Evolutionary conservation across 2,888 invertebrate species (phyloP).

Genomic region (Auanema sp.): DNA sequence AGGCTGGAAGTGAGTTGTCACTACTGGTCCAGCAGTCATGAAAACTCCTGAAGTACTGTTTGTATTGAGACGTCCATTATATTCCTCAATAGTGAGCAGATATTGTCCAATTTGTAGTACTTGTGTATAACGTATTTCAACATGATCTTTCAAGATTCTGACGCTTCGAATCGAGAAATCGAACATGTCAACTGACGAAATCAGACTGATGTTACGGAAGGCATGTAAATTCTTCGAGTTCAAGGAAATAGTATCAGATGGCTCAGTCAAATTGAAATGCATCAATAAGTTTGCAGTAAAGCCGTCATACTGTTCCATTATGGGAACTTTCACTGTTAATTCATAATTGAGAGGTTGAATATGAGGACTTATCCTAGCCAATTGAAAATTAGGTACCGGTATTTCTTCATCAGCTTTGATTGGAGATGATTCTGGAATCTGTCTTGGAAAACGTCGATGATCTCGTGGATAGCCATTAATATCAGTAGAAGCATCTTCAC

Average conservation of each 20-base stretch:
- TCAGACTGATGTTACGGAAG: slow-evolving; percentile 42
- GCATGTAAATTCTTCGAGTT: slow-evolving; percentile 32
- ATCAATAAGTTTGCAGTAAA: slow-evolving; percentile 39
- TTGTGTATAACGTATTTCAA: slow-evolving; percentile 31
- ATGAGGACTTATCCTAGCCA: neutral
- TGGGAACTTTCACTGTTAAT: slow-evolving; percentile 34
- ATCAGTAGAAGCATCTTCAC: slow-evolving; percentile 12
- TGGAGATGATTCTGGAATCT: no score
- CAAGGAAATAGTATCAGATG: slow-evolving; percentile 29
- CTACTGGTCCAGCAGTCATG: slow-evolving; percentile 12
- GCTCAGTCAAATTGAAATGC: slow-evolving; percentile 30
- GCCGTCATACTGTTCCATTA: slow-evolving; percentile 24
- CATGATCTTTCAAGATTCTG: slow-evolving; percentile 27
- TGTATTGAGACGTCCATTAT: slow-evolving; percentile 12
- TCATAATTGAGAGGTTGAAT: slow-evolving; percentile 38
- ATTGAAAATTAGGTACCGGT: neutral
- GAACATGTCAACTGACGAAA: slow-evolving; percentile 23
- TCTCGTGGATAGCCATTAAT: slow-evolving; percentile 22
- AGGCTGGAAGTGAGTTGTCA: slow-evolving; percentile 45
- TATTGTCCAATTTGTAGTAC: slow-evolving; percentile 34
- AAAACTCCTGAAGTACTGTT: slow-evolving; percentile 1
- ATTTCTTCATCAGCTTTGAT: neutral
- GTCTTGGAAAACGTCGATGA: slow-evolving; percentile 4
- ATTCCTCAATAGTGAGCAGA: slow-evolving; percentile 41
- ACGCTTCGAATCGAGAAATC: slow-evolving; percentile 35